Evolutionary conservation across 2,797 vertebrate genomes (phyloP), one percentile per base, ranked within the genome.

Genomic region (Amazona finschi): DNA sequence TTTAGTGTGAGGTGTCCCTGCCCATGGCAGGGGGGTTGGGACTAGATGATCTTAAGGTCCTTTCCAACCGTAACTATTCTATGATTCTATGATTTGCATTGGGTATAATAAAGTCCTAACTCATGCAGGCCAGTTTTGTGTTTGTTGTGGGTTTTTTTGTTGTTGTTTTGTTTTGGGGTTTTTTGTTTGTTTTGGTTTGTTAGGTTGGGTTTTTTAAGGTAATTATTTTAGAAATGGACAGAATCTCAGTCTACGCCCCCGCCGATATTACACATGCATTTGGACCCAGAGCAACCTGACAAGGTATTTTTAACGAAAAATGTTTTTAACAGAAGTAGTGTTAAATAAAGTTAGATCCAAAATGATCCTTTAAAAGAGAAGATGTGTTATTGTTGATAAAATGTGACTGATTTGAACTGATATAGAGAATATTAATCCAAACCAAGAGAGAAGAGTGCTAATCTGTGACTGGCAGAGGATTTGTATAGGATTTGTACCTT

Each of bases 301-400:
- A 58, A 46, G 11, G 33, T 36, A 33, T 70, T 90, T 90, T 76
- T 36, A 82, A 62, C 58, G 20, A 47, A 87, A 85, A 92, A 50
- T n/a, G 1, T 55, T 21, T 24, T 65, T 79, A 80, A 58, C 13
- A 71, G 44, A 77, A 64, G 5, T 43, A n/a, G 30, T 10, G 13
- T 70, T 81, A 74, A 64, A 55, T 31, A 19, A 83, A 47, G 6
- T 74, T 28, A n/a, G n/a, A 55, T 31, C 8, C 12, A 64, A 78
- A 90, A 31, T 74, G 28, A 55, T 47, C 24, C 8, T 62, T 62
- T 27, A 62, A 66, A 50, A 85, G 20, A 61, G 11, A 65, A 82
- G 62, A 50, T 49, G 55, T 8, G 7, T 6, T 58, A 13, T 30
- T 49, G 20, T 73, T 66, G 27, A 58, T 60, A 73, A 87, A 76